Base-by-base conservation (phyloP, 2,888 invertebrate species). In the Anoncus sp. region DNA sequence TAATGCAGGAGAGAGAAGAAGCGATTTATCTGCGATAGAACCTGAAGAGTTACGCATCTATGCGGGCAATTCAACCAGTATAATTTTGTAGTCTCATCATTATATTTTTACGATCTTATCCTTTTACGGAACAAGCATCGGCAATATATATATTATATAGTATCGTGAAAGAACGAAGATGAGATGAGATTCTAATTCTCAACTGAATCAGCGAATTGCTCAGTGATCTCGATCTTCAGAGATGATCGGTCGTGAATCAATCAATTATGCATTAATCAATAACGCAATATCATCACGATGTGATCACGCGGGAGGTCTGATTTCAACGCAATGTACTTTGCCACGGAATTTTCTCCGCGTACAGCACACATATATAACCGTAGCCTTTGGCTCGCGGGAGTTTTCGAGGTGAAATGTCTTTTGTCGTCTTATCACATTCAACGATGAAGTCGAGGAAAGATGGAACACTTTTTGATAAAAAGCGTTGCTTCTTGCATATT, bases 331-430 rank as follows among this genome's bases (percentile, higher is more conserved):
- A 10, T 38, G 9, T 5, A 12, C 10, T 10, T 38, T 12, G 12
- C 10, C 38, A 38, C 2, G 10, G 6, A 38, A 38, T 38, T 12
- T 38, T 12, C 38, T 12, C 38, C 38, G 38, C 12, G 2, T 6
- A 2, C 10, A 6, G 55, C 70, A 73, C 63, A 59, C 73, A 69
- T 73, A 73, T 77, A 73, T 38, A 71, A 75, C 67, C 66, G 75
- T 49, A 71, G 78, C 71, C 59, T 71, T 59, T 73, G 71, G 78
- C 78, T 66, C 75, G 60, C 16, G 55, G 71, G 71, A 20, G 10
- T 10, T 20, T 49, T 76, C 77, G 81, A 78, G 76, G 76, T 71
- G 55, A 77, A 75, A 76, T 75, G 78, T 83, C 77, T 81, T 59
- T 40, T 67, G 4, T 6, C 31, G 4, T 7, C 31, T 31, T 31